phyloP scores from a whole-genome alignment of 2,888 invertebrate genomes.

The Hemicrepidius hirtus region DNA sequence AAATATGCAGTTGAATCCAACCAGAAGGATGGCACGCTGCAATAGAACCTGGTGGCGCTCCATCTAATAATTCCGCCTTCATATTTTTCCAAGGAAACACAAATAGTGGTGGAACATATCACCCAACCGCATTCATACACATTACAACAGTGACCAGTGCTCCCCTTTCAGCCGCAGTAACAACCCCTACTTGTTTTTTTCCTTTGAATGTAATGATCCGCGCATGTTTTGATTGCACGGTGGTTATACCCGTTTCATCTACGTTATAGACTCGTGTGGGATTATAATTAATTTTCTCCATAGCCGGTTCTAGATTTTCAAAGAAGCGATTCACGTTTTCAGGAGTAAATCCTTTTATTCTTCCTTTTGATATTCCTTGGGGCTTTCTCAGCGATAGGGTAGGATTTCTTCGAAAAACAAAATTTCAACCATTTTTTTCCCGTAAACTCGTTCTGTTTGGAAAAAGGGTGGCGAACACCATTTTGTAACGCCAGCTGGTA shows the following conservation, averaged over 20 bases:
- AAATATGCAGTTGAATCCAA: slow-evolving; percentile 64
- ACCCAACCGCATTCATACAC: slow-evolving; percentile 62
- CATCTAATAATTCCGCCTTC: slow-evolving; percentile 61
- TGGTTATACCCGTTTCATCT: slow-evolving; percentile 62
- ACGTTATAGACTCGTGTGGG: slow-evolving; percentile 57
- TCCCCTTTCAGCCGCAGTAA: slow-evolving; percentile 59
- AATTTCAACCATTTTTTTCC: slow-evolving; percentile 61
- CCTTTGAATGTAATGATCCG: slow-evolving; percentile 59
- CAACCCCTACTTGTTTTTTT: slow-evolving; percentile 58
- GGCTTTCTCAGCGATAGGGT: slow-evolving; percentile 57
- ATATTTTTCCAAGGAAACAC: slow-evolving; percentile 64
- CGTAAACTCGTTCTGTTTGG: slow-evolving; percentile 54
- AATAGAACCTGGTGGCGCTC: slow-evolving; percentile 60
- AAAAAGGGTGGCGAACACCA: slow-evolving; percentile 59
- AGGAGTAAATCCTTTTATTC: slow-evolving; percentile 62
- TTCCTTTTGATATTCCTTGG: slow-evolving; percentile 57
- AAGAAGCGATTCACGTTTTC: slow-evolving; percentile 59
- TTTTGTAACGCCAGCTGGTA: slow-evolving; percentile 56
- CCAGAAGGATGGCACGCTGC: slow-evolving; percentile 56
- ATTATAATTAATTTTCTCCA: slow-evolving; percentile 57
- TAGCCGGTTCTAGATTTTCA: slow-evolving; percentile 58
- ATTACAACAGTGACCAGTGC: slow-evolving; percentile 60
- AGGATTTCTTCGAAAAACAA: slow-evolving; percentile 60
- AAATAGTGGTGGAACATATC: slow-evolving; percentile 63
- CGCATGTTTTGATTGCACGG: slow-evolving; percentile 55